Conservation (phyloP, 2,113 vertebrate genomes). For the Onychorhynchus coronatus region DNA sequence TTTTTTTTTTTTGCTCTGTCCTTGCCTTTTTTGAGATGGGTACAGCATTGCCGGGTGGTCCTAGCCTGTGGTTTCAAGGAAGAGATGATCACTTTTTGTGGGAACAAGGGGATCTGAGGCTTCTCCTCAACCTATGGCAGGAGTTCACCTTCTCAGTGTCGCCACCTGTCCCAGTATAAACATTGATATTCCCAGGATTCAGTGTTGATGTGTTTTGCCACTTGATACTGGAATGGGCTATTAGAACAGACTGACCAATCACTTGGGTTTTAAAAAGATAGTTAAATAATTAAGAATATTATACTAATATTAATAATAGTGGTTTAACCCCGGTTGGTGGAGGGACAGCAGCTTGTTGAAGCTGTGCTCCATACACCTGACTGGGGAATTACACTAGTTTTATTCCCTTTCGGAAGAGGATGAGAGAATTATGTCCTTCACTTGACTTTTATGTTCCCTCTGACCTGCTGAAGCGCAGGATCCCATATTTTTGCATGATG, state of each 20-base stretch:
- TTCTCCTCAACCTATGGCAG: background rate
- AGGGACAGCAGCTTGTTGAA: background rate
- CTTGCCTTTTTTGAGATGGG: accelerated
- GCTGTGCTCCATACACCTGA: background rate
- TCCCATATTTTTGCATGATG: accelerated
- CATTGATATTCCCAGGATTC: background rate
- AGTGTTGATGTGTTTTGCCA: background rate
- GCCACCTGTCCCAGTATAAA: background rate
- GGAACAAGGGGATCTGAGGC: background rate
- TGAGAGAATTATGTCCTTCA: background rate
- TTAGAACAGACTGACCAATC: background rate
- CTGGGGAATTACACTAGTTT: background rate
- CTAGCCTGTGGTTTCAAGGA: background rate
- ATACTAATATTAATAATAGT: too few species aligned
- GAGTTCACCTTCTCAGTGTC: background rate
- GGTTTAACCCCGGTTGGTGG: background rate
- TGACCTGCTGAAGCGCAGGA: background rate
- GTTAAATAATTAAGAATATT: background rate
- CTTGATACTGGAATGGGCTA: background rate
- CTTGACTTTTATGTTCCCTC: background rate
- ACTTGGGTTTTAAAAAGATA: background rate
- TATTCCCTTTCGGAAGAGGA: background rate
- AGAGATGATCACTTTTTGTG: background rate
- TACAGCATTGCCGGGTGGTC: too few species aligned
- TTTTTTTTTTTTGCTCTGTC: background rate